Percentiles rank a stretch among this genome's conserved stretches.
phyloP scores from a whole-genome alignment of 2,797 vertebrate species.

The Pagetopsis macropterus region DNA sequence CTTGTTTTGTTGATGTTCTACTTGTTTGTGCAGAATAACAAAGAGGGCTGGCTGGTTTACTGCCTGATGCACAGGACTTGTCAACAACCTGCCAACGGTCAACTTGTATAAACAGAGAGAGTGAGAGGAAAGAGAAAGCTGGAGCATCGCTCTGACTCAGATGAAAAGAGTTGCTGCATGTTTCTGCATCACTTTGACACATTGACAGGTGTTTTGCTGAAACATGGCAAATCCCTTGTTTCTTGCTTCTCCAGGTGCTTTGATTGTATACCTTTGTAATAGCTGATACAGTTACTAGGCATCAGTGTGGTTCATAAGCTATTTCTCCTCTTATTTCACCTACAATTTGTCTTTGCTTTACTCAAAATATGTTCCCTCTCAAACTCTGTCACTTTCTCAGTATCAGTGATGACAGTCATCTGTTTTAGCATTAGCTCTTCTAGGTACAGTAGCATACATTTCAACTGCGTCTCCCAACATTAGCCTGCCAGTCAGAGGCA shows the following conservation, averaged over 20 bases:
- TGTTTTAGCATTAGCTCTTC: not conserved
- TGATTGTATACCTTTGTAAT: constrained; percentile 24
- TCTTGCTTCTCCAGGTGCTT: constrained; percentile 26
- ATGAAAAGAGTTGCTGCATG: constrained; percentile 42
- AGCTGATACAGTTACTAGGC: constrained; percentile 7
- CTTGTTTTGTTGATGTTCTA: constrained; percentile 18
- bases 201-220: constrained; percentile 57
- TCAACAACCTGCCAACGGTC: constrained; percentile 30
- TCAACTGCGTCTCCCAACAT: constrained; percentile 36
- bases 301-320: not conserved
- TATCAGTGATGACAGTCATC: not conserved
- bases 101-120: constrained; percentile 4
- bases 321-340: constrained; percentile 2
- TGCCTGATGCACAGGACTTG: constrained; percentile 16
- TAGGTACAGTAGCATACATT: constrained; percentile 1
- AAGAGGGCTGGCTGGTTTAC: constrained; percentile 11
- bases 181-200: constrained; percentile 50
- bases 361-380: not conserved
- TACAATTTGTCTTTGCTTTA: not conserved
- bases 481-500: constrained; percentile 41
- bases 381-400: not conserved
- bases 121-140: not conserved
- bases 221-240: constrained; percentile 51
- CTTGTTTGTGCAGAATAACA: constrained; percentile 32
- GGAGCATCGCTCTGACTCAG: constrained; percentile 20